Base-by-base conservation (phyloP, 2,888 invertebrate species). In the Endotricha flammealis region DNA sequence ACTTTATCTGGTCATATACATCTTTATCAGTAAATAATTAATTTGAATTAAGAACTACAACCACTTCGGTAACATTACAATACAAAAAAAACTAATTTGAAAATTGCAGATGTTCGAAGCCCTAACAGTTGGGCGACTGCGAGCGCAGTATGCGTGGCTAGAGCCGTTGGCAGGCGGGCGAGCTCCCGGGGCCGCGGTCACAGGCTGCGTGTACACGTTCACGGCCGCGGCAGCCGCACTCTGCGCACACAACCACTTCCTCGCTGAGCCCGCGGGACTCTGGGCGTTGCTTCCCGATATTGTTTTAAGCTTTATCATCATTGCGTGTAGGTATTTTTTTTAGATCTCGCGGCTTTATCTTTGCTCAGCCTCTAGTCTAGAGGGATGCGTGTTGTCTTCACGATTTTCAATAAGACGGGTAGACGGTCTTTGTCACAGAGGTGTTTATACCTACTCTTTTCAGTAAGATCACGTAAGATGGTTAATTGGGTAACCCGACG, bases 181-280 rank as follows among this genome's bases (percentile, higher is more conserved):
- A 42, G 91, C 92, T 17, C 93, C 95, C 0, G 95, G 95, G 0
- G 88, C 89, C 5, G 93, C 92, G 0, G 94, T 94, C 0, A 90
- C 92, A 0, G 87, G 88, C 12, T 89, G 92, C n/a, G 92, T 94
- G 0, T 88, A 93, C 45, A 74, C 92, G 8, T 94, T 91, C 62
- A 91, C 91, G 0, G 76, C 87, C 0, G 88, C 91, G 5, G 88
- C 93, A 41, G 90, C 90, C n/a, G 90, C 91, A 3, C 86, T 95
- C 11, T 94, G 92, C 55, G 89, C 90, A 27, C 88, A 92, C 47
- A 88, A 90, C 45, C 88, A 91, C 52, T 87, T 91, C 53, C 88
- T 90, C 49, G 89, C 90, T 46, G 86, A 79, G 41, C 82, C 78
- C 1, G 68, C 72, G 12, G 78, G 77, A 1, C 91, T 93, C 88